Evolutionary conservation across 2,888 invertebrate genomes (phyloP), one percentile per base, ranked within the genome.

Genomic region (Hartigia nigra): DNA sequence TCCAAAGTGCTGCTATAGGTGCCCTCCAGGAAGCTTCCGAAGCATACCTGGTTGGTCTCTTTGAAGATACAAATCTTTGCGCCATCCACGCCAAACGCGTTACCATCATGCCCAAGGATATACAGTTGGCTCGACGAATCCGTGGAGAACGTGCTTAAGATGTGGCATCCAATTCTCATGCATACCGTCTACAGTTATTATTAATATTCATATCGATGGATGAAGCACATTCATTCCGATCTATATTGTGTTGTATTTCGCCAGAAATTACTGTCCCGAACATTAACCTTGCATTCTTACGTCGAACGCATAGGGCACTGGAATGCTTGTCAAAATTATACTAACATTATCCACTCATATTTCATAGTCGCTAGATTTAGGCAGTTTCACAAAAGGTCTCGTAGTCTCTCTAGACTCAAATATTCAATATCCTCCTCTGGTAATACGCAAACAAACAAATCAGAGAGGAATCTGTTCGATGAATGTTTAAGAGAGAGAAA

Each of bases 41-140:
- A 92, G 97, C 97, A 14, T 97, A 97, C 92, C 93, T 98, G 86
- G 98, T 98, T 80, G 98, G 98, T 84, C 94, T 99, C 80, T 98
- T 99, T 92, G 98, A 98, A 94, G 98, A 98, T 93, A 98, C 98
- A 86, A 98, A 98, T 93, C 94, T 98, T 94, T 98, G 98, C 93
- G 98, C 98, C 86, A 98, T 98, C 92, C 98, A 98, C 91, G 98
- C 98, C 88, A 98, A 98, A 93, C 96, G 98, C 89, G 98, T 98
- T 79, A 98, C 98, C 85, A 98, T 98, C 93, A 98, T 98, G 98
- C 98, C 98, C 88, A 98, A 98, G 93, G 98, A 98, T 92, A 98
- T 98, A 90, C 98, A 98, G 93, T 94, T 98, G 92, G 98, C 98
- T 81, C 95, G 98, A 92, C 96, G 98, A 94, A 98, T 98, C 93